Base-by-base conservation (phyloP, 2,888 invertebrate genomes). In the Tetragonisca angustula region DNA sequence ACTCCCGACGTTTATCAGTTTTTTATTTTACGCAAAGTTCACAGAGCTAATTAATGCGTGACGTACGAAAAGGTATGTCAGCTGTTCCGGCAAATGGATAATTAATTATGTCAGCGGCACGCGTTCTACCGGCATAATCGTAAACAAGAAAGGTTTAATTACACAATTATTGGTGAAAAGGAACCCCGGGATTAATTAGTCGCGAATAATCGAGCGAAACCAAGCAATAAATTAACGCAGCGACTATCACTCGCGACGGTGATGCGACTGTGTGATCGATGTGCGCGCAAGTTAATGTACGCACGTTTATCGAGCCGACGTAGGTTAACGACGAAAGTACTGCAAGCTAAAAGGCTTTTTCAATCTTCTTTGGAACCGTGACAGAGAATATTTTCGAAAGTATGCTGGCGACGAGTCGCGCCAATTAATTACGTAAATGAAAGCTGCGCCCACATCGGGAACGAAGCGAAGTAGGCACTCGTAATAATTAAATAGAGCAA, bases 11-110 rank as follows among this genome's bases (percentile, higher is more conserved):
- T 56, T 76, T 68, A 81, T 83, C 83, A 88, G 84, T 89, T 89
- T 89, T 89, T 85, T 82, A 88, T 75, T 82, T 81, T 88, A 68
- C 64, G 65, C 76, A 24, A 77, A 70, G 82, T 32, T 68, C 74
- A 36, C 62, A 24, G 73, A 83, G 83, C 36, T 88, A 86, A 89
- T 89, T 89, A 89, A 79, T 80, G 72, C 73, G 54, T 76, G 59
- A 65, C 61, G 67, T 65, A 72, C 77, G 77, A 74, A 77, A 77
- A 43, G 74, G 67, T 76, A 81, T 87, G 83, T 86, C 84, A 77
- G 59, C 21, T 84, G 79, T 54, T 78, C 49, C 52, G 77, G 76
- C 65, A 80, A 79, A 75, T 69, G 74, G 76, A 79, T 84, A 79
- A 87, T 86, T 89, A 89, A 86, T 88, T 78, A 67, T 74, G 76